These are phyloP conservation scores for Embidobia sp. DNA, from an alignment of 2,888 invertebrate genomes.

Conservation along the genomic window DNA sequence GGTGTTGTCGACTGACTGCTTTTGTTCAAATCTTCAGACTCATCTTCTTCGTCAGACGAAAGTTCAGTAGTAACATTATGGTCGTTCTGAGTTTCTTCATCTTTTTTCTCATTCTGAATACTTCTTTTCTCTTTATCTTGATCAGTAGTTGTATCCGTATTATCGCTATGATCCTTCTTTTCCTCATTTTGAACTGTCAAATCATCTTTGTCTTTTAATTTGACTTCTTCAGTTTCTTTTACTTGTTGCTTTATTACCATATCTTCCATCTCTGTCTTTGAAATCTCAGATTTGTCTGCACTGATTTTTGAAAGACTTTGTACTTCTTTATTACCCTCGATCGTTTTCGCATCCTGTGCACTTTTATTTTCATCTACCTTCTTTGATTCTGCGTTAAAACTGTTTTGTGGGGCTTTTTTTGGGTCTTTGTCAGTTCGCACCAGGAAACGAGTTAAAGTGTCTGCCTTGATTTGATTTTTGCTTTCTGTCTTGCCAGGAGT, in stretches of 20 bases:
- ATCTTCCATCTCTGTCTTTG: no score
- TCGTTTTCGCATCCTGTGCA: background rate
- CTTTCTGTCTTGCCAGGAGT: constrained; percentile 58
- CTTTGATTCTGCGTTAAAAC: background rate
- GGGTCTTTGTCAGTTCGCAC: constrained; percentile 61
- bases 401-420: constrained; percentile 1
- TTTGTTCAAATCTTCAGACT: constrained; percentile 56
- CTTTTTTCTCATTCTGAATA: background rate
- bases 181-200: no score
- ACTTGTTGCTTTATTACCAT: background rate
- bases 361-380: constrained; percentile 6
- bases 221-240: background rate
- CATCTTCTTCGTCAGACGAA: constrained; percentile 40
- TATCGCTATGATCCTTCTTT: no score
- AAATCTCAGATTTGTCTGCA: background rate
- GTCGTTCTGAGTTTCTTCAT: background rate
- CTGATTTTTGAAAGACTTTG: background rate
- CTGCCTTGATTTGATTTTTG: constrained; percentile 59
- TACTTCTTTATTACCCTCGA: constrained; percentile 10
- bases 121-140: background rate
- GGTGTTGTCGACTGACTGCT: constrained; percentile 35
- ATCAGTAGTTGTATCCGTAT: background rate
- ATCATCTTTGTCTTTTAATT: no score
- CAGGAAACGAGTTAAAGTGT: constrained; percentile 63
- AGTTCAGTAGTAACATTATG: constrained; percentile 3